Evolutionary conservation across 1,140 invertebrate species (phyloP).

Genomic region (Eupeodes corollae): DNA sequence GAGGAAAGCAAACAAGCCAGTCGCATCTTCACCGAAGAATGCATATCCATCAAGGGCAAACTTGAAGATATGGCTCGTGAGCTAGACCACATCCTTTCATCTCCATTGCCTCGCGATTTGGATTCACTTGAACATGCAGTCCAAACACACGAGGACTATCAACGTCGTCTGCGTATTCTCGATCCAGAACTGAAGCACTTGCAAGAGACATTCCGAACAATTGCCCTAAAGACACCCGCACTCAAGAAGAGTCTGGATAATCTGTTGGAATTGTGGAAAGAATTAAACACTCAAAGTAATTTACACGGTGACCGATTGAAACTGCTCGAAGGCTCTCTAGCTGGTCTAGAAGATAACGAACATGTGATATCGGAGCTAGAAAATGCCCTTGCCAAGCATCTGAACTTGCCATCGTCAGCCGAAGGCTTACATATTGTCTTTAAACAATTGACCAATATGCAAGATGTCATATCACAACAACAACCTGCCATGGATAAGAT

Average conservation of each 20-base stretch:
- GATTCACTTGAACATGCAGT: conserved; percentile 77
- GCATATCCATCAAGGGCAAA: conserved; percentile 63
- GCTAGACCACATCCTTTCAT: conserved; percentile 66
- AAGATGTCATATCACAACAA: conserved; percentile 70
- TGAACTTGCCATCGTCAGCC: conserved; percentile 71
- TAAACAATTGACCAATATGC: conserved; percentile 44
- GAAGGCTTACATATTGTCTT: conserved; percentile 56
- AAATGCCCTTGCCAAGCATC: conserved; percentile 72
- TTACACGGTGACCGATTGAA: conserved; percentile 53
- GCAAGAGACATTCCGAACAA: conserved; percentile 69
- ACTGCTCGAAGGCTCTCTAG: conserved; percentile 78
- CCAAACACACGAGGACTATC: conserved; percentile 80
- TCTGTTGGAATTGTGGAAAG: conserved; percentile 81
- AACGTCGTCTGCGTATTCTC: conserved; percentile 56
- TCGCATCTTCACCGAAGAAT: conserved; percentile 74
- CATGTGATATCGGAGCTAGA: conserved; percentile 85
- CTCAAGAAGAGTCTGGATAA: conserved; percentile 82
- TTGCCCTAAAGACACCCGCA: conserved; percentile 75
- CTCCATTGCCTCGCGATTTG: conserved; percentile 71
- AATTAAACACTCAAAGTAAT: conserved; percentile 34
- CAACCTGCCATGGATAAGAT: conserved; percentile 81
- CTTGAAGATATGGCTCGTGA: conserved; percentile 77
- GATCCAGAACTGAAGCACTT: conserved; percentile 71
- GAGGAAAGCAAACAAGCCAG: conserved; percentile 82
- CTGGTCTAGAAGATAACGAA: conserved; percentile 78